phyloP scores from a whole-genome alignment of 2,888 invertebrate species.

The Eilema depressum region DNA sequence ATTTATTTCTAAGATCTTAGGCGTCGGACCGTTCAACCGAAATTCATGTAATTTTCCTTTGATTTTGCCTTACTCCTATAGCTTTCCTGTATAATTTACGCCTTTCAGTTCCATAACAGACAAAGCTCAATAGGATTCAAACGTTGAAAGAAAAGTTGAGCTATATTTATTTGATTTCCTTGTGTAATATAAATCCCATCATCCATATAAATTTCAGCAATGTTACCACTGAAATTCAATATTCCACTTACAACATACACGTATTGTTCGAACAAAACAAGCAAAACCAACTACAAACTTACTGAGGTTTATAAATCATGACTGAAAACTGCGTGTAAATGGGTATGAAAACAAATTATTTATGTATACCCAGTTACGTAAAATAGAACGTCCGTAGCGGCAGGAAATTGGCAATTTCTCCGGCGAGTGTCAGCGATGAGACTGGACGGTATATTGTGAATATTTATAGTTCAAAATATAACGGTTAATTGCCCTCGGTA shows the following conservation, averaged over 20 bases:
- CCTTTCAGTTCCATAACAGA: neutral
- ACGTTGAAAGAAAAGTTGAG: neutral
- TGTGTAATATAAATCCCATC: no score
- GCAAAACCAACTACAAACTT: constrained; percentile 10
- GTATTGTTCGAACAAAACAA: constrained; percentile 8
- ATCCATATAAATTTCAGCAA: no score
- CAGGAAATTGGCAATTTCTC: constrained; percentile 82
- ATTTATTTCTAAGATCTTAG: no score
- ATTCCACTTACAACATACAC: neutral
- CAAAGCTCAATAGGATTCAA: neutral
- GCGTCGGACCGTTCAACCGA: no score
- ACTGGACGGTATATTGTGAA: constrained; percentile 46
- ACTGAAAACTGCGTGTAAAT: constrained; percentile 46
- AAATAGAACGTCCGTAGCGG: constrained; percentile 59
- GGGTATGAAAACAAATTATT: constrained; percentile 63
- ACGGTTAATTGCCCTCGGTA: constrained; percentile 48
- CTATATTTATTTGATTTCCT: no score
- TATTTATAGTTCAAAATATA: constrained; percentile 52
- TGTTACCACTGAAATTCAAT: neutral
- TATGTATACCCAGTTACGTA: constrained; percentile 52
- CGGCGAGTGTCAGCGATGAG: constrained; percentile 47
- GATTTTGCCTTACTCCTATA: no score
- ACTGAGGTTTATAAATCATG: constrained; percentile 32
- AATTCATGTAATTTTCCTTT: no score
- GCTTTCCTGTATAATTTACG: no score